phyloP scores from a whole-genome alignment of 2,113 vertebrate species.

The Beaufortia kweichowensis region DNA sequence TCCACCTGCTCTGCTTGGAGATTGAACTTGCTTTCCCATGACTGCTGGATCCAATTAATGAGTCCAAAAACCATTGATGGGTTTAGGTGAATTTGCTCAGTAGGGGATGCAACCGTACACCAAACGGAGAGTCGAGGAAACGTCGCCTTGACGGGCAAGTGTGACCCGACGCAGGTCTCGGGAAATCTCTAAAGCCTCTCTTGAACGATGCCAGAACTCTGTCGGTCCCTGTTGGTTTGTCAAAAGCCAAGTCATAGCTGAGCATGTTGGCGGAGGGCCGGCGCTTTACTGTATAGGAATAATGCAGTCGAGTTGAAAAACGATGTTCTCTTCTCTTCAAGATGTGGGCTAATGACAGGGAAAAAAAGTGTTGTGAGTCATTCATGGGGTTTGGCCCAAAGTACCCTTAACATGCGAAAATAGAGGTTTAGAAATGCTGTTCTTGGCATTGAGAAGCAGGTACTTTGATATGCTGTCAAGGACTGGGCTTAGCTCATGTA shows the following conservation, averaged over 20 bases:
- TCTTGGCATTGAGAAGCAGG: conserved; percentile 24
- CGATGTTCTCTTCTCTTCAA: conserved; percentile 3
- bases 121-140: neutral
- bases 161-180: neutral
- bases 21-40: conserved; percentile 9
- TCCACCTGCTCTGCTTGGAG: conserved; percentile 44
- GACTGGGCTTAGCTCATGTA: neutral
- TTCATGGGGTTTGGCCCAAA: conserved; percentile 5
- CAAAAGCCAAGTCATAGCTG: conserved; percentile 1
- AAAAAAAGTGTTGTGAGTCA: neutral
- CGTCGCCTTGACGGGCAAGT: neutral
- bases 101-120: conserved; percentile 22
- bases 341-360: neutral
- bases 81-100: conserved; percentile 42
- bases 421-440: conserved; percentile 8
- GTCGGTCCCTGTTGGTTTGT: neutral
- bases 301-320: conserved; percentile 15
- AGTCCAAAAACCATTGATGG: conserved; percentile 21
- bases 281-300: neutral
- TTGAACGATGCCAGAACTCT: neutral
- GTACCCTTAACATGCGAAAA: neutral
- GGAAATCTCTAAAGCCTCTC: neutral
- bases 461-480: neutral
- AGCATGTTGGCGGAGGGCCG: neutral
- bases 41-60: conserved; percentile 44